Percentiles rank a stretch among this genome's conserved stretches.
phyloP scores from a whole-genome alignment of 2,113 vertebrate genomes.

The Callaeas wilsoni region DNA sequence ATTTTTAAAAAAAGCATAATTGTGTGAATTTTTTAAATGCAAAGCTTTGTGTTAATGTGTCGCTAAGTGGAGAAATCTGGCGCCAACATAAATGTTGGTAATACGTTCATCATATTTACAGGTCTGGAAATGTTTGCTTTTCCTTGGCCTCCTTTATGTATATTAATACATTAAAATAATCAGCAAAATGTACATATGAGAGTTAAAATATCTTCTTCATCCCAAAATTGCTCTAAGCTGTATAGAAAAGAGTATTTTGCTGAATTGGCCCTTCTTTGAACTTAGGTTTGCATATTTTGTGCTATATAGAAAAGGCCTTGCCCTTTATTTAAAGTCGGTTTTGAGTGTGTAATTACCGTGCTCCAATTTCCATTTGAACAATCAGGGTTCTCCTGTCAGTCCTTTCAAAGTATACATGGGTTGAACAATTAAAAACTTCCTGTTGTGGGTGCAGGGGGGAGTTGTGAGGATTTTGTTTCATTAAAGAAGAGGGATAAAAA shows the following conservation, averaged over 20 bases:
- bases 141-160: not conserved
- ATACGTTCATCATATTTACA: not conserved
- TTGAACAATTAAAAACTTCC: not conserved
- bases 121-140: not conserved
- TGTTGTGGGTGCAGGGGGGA: not conserved
- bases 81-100: constrained; percentile 33
- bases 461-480: not conserved
- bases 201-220: not conserved
- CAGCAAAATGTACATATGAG: not conserved
- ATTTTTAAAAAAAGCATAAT: not conserved
- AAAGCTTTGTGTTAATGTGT: constrained; percentile 4
- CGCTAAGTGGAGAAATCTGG: not conserved
- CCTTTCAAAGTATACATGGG: not conserved
- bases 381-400: not conserved
- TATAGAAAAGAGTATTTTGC: not conserved
- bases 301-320: not conserved
- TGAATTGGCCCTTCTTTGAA: not conserved
- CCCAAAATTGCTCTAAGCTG: not conserved
- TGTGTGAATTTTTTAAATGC: constrained; percentile 10
- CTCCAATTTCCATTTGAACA: constrained; percentile 10
- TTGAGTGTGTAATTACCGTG: not conserved
- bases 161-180: not conserved
- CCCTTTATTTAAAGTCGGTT: not conserved
- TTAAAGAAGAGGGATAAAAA: not conserved
- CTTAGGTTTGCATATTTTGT: not conserved